A percentile compares a stretch with the other conserved stretches of the same genome.
Evolutionary conservation across 2,888 invertebrate genomes (phyloP).

Genomic region (Limnephilus marmoratus): DNA sequence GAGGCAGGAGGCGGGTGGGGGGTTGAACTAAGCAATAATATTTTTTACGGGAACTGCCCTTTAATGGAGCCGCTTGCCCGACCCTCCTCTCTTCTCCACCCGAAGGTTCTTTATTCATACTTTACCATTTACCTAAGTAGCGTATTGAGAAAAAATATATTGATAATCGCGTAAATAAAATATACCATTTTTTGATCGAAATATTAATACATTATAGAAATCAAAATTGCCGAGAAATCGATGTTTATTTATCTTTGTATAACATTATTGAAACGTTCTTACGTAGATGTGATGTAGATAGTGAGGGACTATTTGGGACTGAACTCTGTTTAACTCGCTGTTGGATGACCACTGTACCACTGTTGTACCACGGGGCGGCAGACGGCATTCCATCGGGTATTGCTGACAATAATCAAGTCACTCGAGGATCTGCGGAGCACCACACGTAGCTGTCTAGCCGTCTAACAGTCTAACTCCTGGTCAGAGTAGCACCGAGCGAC

Average conservation of each 20-base stretch:
- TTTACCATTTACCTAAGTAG: slow-evolving; percentile 64
- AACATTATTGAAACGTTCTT: slow-evolving; percentile 25
- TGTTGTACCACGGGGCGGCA: slow-evolving; percentile 5
- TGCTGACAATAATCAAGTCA: neutral
- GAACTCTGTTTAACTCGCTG: slow-evolving; percentile 15
- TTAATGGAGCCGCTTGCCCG: slow-evolving; percentile 41
- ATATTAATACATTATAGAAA: slow-evolving; percentile 36
- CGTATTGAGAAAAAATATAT: slow-evolving; percentile 60
- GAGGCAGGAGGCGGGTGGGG: slow-evolving; percentile 22
- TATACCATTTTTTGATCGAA: slow-evolving; percentile 63
- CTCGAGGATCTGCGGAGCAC: neutral
- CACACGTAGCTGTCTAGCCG: neutral
- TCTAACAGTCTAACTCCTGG: neutral
- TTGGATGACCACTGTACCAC: neutral
- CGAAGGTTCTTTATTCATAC: slow-evolving; percentile 59
- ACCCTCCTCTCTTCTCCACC: slow-evolving; percentile 52
- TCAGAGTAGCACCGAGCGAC: neutral
- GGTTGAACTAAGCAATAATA: slow-evolving; percentile 64
- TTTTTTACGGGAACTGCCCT: slow-evolving; percentile 57
- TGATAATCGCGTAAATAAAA: slow-evolving; percentile 63
- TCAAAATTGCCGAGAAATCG: slow-evolving; percentile 27
- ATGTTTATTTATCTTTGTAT: slow-evolving; percentile 27
- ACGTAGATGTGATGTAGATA: slow-evolving; percentile 19
- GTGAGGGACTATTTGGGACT: slow-evolving; percentile 42
- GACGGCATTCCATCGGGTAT: slow-evolving; percentile 14